Conservation (phyloP, 2,113 vertebrate genomes). For the Rhegmatorhina hoffmannsi region DNA sequence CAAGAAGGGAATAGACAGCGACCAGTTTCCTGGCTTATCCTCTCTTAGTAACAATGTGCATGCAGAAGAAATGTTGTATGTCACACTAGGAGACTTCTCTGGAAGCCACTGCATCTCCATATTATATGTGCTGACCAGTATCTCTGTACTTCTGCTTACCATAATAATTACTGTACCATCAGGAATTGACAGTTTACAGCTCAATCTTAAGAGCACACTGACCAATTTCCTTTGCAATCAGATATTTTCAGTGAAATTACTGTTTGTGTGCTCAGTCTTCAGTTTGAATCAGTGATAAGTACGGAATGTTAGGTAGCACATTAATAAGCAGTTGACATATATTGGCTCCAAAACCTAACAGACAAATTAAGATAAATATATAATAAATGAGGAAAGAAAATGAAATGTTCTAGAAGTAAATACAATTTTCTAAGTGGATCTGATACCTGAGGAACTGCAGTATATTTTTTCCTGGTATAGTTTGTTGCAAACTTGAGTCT, state of each 20-base stretch:
- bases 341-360: background rate
- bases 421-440: background rate
- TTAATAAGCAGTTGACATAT: background rate
- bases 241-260: background rate
- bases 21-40: background rate
- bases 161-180: background rate
- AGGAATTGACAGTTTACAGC: background rate
- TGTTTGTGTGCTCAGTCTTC: background rate
- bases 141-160: background rate
- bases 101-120: background rate
- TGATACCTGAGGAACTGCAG: background rate
- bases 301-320: background rate
- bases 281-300: background rate
- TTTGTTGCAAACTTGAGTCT: background rate
- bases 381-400: background rate
- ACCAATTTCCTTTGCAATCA: background rate
- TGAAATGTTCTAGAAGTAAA: background rate
- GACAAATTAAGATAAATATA: background rate
- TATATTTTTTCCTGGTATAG: background rate
- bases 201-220: background rate
- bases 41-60: background rate
- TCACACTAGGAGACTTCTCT: background rate
- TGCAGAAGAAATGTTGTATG: background rate
- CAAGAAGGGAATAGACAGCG: background rate
- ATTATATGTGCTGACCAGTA: background rate